phyloP scores from a whole-genome alignment of 2,888 invertebrate species.

The Zele albiditarsus region DNA sequence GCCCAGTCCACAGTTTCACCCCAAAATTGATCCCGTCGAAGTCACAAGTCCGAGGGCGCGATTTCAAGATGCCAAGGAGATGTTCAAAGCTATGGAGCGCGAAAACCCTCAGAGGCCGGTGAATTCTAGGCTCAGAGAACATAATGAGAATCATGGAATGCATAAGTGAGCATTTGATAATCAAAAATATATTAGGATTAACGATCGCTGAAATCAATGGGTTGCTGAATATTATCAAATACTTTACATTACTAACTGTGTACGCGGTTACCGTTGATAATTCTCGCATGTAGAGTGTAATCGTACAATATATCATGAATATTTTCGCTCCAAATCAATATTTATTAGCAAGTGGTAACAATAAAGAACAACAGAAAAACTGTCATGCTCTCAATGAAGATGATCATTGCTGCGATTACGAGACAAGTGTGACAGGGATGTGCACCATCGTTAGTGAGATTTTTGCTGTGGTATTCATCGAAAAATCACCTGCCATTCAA shows the following conservation, averaged over 20 bases:
- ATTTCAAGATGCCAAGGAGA: slow-evolving; percentile 90
- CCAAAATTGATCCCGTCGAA: slow-evolving; percentile 68
- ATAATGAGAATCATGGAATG: slow-evolving; percentile 54
- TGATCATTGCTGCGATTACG: background rate
- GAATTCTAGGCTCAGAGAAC: slow-evolving; percentile 57
- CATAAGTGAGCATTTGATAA: slow-evolving; percentile 56
- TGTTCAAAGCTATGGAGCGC: slow-evolving; percentile 86
- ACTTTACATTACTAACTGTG: background rate
- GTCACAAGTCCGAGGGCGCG: slow-evolving; percentile 80
- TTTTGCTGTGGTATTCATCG: slow-evolving; percentile 6
- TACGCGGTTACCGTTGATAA: too few species aligned
- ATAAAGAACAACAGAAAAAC: slow-evolving; percentile 1
- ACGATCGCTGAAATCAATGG: slow-evolving; percentile 8
- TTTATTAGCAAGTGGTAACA: background rate
- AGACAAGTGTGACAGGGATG: background rate
- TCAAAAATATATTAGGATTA: slow-evolving; percentile 2
- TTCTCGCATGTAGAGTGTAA: background rate
- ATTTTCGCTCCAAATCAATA: background rate
- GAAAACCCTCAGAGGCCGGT: slow-evolving; percentile 72
- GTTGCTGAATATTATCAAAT: background rate
- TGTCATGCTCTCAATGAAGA: background rate
- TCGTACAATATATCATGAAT: background rate
- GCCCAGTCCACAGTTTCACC: slow-evolving; percentile 73
- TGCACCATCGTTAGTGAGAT: background rate
- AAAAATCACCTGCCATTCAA: background rate